Base-by-base conservation (phyloP, 2,113 vertebrate species). In the Equus quagga region DNA sequence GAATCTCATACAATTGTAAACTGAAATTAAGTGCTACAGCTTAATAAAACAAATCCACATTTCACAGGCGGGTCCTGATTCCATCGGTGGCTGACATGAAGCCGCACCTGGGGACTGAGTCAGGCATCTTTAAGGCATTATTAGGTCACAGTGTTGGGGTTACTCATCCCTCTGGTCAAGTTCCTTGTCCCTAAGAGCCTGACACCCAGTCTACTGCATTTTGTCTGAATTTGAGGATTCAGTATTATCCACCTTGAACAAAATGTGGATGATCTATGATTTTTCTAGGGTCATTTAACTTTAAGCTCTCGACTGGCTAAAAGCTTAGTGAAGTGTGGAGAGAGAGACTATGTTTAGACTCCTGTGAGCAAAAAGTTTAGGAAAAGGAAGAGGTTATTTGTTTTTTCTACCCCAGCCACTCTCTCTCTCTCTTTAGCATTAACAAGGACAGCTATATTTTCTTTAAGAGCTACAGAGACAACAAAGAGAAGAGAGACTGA, bases 361-460 rank as follows among this genome's bases (percentile, higher is more conserved):
- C 44, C 56, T 79, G 11, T 80, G 44, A 93, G 26, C 49, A 80
- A 73, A 91, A 96, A 51, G 9, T 75, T 97, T 89, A 82, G 23
- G 21, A 82, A 92, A 76, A 88, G 13, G 21, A 81, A 79, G 41
- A 49, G 11, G 4, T 46, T n/a, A 54, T 72, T 91, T 91, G 18
- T 2, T 44, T 5, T 5, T 75, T 80, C 46, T 49, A 79, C 64
- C 23, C 21, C 44, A 90, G 14, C 21, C 62, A n/a, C 51, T 65
- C 17, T 89, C 26, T 89, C 64, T 73, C 56, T 84, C 51, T 54
- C 51, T 56, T 26, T 89, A 69, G 72, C 44, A n/a, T 64, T 36
- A 64, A 79, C 33, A n/a, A 91, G 46, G 51, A 24, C n/a, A 76
- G 44, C 33, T 76, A 8, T 51, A n/a, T 95, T 75, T 96, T 86